Evolutionary conservation across 1,140 invertebrate genomes (phyloP).

Genomic region (Eciton burchellii): DNA sequence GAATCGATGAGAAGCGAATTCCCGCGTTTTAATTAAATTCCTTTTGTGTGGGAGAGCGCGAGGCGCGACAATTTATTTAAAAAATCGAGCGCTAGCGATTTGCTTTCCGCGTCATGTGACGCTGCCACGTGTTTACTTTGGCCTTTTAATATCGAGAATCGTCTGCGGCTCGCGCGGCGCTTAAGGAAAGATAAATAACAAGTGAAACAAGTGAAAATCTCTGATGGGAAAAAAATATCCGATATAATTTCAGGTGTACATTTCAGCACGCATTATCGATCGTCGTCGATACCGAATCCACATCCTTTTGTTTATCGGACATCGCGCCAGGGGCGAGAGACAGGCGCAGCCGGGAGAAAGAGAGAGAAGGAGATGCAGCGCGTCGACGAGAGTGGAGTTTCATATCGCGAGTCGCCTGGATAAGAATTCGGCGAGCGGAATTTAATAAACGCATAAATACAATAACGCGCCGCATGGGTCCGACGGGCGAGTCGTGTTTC

Average conservation of each 20-base stretch:
- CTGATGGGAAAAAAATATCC: too few relatives aligned
- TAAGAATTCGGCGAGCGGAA: conserved; percentile 43
- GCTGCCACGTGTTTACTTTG: conserved; percentile 19
- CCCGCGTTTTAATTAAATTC: conserved; percentile 69
- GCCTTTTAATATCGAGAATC: conserved; percentile 45
- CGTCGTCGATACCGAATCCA: too few relatives aligned
- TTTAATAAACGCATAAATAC: conserved; percentile 58
- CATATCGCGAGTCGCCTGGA: conserved; percentile 32
- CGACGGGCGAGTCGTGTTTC: background rate
- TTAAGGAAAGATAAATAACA: too few relatives aligned
- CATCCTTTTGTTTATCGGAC: background rate
- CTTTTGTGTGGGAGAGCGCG: conserved; percentile 34
- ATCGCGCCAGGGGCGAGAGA: too few relatives aligned
- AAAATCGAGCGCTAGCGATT: conserved; percentile 41
- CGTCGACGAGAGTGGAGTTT: conserved; percentile 11
- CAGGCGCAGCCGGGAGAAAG: too few relatives aligned
- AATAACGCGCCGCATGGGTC: conserved; percentile 23
- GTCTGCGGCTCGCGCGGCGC: background rate
- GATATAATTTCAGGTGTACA: too few relatives aligned
- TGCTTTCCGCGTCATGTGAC: conserved; percentile 23
- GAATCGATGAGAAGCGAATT: conserved; percentile 55
- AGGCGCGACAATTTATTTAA: conserved; percentile 63
- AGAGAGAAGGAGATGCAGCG: background rate
- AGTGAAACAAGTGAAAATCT: too few relatives aligned
- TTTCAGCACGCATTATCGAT: too few relatives aligned